phyloP scores from a whole-genome alignment of 2,888 invertebrate genomes.

The Drosophila paramelanica region DNA sequence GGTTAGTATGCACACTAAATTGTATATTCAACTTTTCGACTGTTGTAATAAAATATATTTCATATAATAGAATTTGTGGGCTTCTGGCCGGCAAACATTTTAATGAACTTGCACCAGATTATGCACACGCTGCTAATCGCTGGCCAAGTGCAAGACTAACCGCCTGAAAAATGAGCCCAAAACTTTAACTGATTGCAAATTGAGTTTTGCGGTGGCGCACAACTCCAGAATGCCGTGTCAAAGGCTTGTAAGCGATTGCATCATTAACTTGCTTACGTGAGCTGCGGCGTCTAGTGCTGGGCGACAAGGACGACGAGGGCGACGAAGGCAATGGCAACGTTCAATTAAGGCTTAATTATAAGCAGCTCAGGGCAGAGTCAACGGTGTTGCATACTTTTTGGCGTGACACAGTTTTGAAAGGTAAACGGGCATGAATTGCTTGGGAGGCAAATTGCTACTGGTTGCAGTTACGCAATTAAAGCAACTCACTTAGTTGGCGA shows the following conservation, averaged over 20 bases:
- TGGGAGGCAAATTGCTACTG: background rate
- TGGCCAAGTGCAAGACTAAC: slow-evolving; percentile 3
- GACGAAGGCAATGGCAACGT: slow-evolving; percentile 37
- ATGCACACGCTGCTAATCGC: slow-evolving; percentile 36
- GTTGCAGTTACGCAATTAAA: slow-evolving; percentile 49
- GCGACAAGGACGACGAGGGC: slow-evolving; percentile 4
- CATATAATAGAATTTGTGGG: slow-evolving; percentile 44
- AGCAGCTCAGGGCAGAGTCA: slow-evolving; percentile 32
- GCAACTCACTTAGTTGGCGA: slow-evolving; percentile 8
- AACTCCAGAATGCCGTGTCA: slow-evolving; percentile 59
- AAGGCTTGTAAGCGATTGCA: slow-evolving; percentile 70
- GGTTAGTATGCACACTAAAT: slow-evolving; percentile 72
- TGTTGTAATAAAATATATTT: slow-evolving; percentile 61
- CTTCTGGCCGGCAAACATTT: slow-evolving; percentile 35
- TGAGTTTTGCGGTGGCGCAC: slow-evolving; percentile 26
- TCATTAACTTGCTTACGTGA: slow-evolving; percentile 73
- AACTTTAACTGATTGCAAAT: slow-evolving; percentile 46
- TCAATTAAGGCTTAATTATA: slow-evolving; percentile 74
- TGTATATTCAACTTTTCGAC: slow-evolving; percentile 64
- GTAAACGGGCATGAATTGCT: background rate
- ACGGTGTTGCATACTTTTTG: slow-evolving; percentile 44
- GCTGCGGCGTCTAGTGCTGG: slow-evolving; percentile 11
- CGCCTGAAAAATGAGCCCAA: slow-evolving; percentile 19
- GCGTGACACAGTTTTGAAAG: slow-evolving; percentile 42
- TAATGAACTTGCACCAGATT: slow-evolving; percentile 56